A percentile compares a stretch with the other conserved stretches of the same genome.
These are phyloP conservation scores for Montipora capricornis DNA, from an alignment of 64 coral and sea anemone genomes.

Conservation along the genomic window DNA sequence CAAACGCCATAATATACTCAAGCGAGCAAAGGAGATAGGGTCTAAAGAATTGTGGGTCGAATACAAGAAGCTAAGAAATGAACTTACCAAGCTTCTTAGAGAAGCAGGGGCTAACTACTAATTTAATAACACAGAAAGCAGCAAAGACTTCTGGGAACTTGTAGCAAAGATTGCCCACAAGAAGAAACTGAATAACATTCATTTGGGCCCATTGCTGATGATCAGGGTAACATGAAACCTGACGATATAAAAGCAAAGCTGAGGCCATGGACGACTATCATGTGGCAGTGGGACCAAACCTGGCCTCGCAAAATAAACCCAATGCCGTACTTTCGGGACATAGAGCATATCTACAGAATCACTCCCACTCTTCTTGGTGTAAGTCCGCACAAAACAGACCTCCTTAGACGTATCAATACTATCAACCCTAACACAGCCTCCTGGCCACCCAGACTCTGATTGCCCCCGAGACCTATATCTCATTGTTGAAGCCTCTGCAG, in stretches of 20 bases:
- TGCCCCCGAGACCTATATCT: conserved; percentile 61
- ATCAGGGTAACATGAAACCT: conserved; percentile 63
- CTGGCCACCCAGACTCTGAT: conserved; percentile 35
- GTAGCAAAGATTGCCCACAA: conserved; percentile 58
- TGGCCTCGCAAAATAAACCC: conserved; percentile 47
- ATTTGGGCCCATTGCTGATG: conserved; percentile 61
- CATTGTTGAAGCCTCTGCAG: conserved; percentile 21
- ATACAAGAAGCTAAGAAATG: conserved; percentile 43
- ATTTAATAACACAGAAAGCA: conserved; percentile 37
- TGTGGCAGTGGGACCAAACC: conserved; percentile 44
- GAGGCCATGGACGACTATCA: conserved; percentile 76
- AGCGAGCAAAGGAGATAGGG: conserved; percentile 51
- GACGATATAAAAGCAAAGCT: conserved; percentile 41
- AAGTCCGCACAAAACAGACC: conserved; percentile 13
- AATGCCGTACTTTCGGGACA: conserved; percentile 11
- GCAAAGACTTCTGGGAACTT: conserved; percentile 70
- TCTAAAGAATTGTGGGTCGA: conserved; percentile 12
- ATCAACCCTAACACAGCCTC: conserved; percentile 63
- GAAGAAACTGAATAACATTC: conserved; percentile 37
- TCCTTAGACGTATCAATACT: conserved; percentile 44
- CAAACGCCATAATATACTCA: conserved; percentile 46
- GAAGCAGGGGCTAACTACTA: conserved; percentile 48
- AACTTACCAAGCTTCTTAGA: conserved; percentile 49
- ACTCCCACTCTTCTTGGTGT: conserved; percentile 44
- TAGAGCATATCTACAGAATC: conserved; percentile 44